Evolutionary conservation across 2,888 invertebrate genomes (phyloP), one percentile per base, ranked within the genome.

Genomic region (Pegoplata infirma): DNA sequence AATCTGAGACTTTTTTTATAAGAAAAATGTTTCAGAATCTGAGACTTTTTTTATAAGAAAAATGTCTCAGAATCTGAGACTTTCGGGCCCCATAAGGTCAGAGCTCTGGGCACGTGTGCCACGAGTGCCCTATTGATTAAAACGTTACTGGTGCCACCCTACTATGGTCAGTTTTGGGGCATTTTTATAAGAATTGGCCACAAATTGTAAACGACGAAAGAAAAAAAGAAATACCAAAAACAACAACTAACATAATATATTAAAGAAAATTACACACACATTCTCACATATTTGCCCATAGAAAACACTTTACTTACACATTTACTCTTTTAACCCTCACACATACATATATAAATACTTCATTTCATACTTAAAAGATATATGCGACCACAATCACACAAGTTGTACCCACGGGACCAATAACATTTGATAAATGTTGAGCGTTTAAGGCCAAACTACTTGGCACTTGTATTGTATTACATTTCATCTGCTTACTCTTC

Each of bases 401-500:
- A 86, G 84, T 86, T 86, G 84, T 86, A 80, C 86, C 84, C 86
- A 84, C 82, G 86, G 85, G 86, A 86, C 84, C 86, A 86, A 86
- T 86, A 86, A 86, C 84, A 83, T 82, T 86, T 86, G 86, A 86
- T 86, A 86, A 86, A 86, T 86, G 86, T 82, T 81, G 83, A 84
- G 82, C 85, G 83, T 86, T 86, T 85, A 86, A 85, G 85, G 84
- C 82, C 84, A 84, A 85, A 85, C 85, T 53, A 74, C 17, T 32
- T 63, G 63, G 25, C 68, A 72, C 56, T 72, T 63, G 47, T 44
- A 67, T 40, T 28, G 46, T 46, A 46, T 44, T 49, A 36, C 40
- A 59, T n/a, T n/a, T n/a, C n/a, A n/a, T n/a, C n/a, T n/a, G n/a
- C n/a, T n/a, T n/a, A n/a, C n/a, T n/a, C n/a, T n/a, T n/a, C n/a